A percentile compares a stretch with the other conserved stretches of the same genome.
phyloP scores from a whole-genome alignment of 1,140 invertebrate species.

The Octopus bimaculoides region DNA sequence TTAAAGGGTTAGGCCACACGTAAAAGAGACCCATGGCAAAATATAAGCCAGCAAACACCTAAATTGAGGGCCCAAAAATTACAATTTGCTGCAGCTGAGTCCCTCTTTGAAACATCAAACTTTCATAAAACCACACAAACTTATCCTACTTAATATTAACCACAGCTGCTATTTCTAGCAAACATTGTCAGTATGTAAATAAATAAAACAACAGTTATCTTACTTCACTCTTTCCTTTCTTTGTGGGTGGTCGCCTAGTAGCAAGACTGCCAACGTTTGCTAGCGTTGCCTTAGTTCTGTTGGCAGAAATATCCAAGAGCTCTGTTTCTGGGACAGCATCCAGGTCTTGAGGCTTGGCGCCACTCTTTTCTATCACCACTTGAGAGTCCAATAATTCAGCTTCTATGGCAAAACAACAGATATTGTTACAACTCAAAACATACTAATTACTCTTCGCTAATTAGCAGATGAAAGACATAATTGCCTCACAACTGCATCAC shows the following conservation, averaged over 20 bases:
- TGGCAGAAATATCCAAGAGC: slow-evolving; percentile 81
- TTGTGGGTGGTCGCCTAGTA: slow-evolving; percentile 61
- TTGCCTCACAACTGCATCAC: too few species aligned
- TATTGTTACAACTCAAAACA: too few species aligned
- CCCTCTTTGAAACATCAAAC: too few species aligned
- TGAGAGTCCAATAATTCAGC: slow-evolving; percentile 1
- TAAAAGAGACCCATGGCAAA: too few species aligned
- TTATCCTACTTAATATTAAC: too few species aligned
- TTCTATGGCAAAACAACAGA: background rate
- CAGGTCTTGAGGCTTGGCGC: slow-evolving; percentile 6
- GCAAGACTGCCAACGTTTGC: slow-evolving; percentile 68
- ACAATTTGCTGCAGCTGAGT: too few species aligned
- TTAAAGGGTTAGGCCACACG: too few species aligned
- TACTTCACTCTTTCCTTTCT: slow-evolving; percentile 18
- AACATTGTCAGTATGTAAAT: background rate
- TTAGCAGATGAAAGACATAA: too few species aligned
- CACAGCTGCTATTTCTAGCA: background rate
- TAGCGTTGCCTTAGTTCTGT: slow-evolving; percentile 84
- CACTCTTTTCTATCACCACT: background rate
- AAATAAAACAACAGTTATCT: background rate
- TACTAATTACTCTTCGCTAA: too few species aligned
- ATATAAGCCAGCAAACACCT: too few species aligned
- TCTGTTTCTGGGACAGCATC: slow-evolving; percentile 78
- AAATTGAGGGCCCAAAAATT: too few species aligned
- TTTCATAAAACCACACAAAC: too few species aligned